Percentiles rank a stretch among this genome's conserved stretches.
Evolutionary conservation across 1,140 invertebrate genomes (phyloP).

Genomic region (Hestina assimilis): DNA sequence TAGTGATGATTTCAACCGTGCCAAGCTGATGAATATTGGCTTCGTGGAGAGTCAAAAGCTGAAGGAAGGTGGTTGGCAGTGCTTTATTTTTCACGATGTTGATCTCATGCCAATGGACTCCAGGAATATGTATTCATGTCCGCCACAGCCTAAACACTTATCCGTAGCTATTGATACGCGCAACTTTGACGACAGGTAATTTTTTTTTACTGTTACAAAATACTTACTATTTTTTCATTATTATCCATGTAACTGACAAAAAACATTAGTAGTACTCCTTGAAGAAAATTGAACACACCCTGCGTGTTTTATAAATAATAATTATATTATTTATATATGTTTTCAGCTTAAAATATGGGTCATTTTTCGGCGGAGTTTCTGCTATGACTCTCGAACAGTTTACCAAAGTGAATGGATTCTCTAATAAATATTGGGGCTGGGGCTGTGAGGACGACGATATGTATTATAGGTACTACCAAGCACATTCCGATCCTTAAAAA

Average conservation of each 20-base stretch:
- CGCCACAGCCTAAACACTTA: constrained; percentile 95
- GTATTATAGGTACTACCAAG: constrained; percentile 88
- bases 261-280: too few species aligned
- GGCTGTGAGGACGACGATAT: constrained; percentile 96
- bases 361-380: constrained; percentile 94
- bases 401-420: constrained; percentile 91
- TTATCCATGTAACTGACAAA: too few species aligned
- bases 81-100: constrained; percentile 98
- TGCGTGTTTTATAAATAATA: too few species aligned
- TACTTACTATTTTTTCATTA: too few species aligned
- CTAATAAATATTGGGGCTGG: constrained; percentile 96
- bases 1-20: constrained; percentile 88
- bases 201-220: constrained; percentile 4
- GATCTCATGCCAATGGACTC: constrained; percentile 96
- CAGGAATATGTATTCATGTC: constrained; percentile 94
- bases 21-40: constrained; percentile 97
- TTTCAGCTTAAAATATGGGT: constrained; percentile 92
- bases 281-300: too few species aligned
- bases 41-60: constrained; percentile 84
- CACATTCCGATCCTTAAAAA: too few species aligned
- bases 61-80: constrained; percentile 85
- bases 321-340: too few species aligned
- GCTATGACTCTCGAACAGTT: constrained; percentile 91
- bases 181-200: constrained; percentile 65
- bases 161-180: constrained; percentile 95